A percentile compares a stretch with the other conserved stretches of the same genome.
Evolutionary conservation across 1,140 invertebrate species (phyloP).

Genomic region (Lutraria rhynchaena): DNA sequence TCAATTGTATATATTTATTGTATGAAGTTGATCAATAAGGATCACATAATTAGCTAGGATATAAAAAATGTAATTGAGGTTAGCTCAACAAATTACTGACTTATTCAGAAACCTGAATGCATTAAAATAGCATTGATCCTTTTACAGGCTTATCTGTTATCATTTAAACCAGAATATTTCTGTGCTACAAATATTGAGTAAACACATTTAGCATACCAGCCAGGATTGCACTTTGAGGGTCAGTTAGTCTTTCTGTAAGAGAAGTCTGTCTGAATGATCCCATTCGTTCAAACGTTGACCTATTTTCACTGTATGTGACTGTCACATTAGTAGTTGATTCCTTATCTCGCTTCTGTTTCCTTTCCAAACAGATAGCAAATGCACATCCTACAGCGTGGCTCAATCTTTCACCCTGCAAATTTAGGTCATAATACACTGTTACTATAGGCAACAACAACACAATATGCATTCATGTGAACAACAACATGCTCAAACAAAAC

Average conservation of each 20-base stretch:
- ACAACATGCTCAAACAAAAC: too few relatives aligned
- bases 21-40: too few relatives aligned
- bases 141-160: too few relatives aligned
- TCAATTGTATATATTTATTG: too few relatives aligned
- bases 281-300: constrained; percentile 95
- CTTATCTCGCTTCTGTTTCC: constrained; percentile 98
- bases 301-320: constrained; percentile 96
- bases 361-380: constrained; percentile 98
- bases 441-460: too few relatives aligned
- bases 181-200: neutral
- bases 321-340: constrained; percentile 89
- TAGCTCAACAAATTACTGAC: too few relatives aligned
- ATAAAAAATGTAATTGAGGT: too few relatives aligned
- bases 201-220: constrained; percentile 73
- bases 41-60: too few relatives aligned
- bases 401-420: constrained; percentile 92
- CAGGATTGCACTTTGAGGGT: constrained; percentile 84
- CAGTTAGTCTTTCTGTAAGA: constrained; percentile 89
- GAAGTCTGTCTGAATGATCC: constrained; percentile 93
- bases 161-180: neutral
- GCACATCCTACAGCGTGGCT: constrained; percentile 99
- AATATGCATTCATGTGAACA: too few relatives aligned
- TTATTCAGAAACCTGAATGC: too few relatives aligned
- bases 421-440: too few relatives aligned
- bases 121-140: too few relatives aligned